phyloP scores from a whole-genome alignment of 1,140 invertebrate genomes.

The Brachionus rotundiformis region DNA sequence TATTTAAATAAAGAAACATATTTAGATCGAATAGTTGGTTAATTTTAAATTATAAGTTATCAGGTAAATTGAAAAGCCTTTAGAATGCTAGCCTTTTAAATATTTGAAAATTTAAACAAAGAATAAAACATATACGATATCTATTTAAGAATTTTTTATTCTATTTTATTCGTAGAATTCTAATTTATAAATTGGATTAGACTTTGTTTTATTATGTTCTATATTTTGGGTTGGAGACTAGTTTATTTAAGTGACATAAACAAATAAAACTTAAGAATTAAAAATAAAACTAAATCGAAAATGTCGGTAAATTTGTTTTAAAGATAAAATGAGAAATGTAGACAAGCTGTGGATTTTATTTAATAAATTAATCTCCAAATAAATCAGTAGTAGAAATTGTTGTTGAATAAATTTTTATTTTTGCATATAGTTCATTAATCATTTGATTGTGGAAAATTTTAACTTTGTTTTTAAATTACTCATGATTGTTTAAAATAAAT shows the following conservation, averaged over 20 bases:
- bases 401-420: neutral
- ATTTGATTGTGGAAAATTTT: no score
- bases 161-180: no score
- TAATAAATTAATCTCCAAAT: neutral
- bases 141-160: neutral
- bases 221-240: neutral
- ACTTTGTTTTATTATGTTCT: slow-evolving; percentile 20
- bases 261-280: neutral
- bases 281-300: neutral
- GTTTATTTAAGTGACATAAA: neutral
- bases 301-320: neutral
- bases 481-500: neutral
- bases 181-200: neutral
- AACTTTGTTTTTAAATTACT: no score
- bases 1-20: no score
- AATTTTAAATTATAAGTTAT: neutral
- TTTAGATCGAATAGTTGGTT: neutral
- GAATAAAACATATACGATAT: neutral
- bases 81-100: neutral
- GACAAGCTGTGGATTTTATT: neutral
- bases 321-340: neutral
- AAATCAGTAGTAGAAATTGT: neutral
- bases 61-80: neutral
- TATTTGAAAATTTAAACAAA: neutral
- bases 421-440: neutral